Evolutionary conservation across 2,888 invertebrate species (phyloP), one percentile per base, ranked within the genome.

Genomic region (Thecocarcelia acutangulata): DNA sequence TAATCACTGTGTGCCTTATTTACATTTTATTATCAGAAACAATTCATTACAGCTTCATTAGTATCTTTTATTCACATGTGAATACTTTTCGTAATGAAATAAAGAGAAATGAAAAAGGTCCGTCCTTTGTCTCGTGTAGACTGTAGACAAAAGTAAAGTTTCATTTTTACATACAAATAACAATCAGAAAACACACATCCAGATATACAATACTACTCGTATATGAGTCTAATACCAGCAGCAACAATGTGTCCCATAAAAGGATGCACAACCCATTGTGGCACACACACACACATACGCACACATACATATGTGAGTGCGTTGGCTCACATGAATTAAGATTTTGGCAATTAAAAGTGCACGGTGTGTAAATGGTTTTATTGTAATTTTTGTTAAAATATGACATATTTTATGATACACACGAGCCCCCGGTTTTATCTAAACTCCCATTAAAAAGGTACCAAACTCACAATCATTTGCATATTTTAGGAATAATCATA

Each of bases 401-500:
- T 82, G 82, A 82, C 78, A 82, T 78, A 82, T 82, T 82, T 82
- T 82, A 82, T 78, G 74, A 69, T 44, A 82, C 82, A 75, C 82
- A 82, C 66, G 82, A 75, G 82, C 70, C 78, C 78, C 40, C 54
- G n/a, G 64, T 33, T 78, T 75, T 82, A 78, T 82, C 78, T 75
- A 54, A 70, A 70, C n/a, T 59, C 54, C 69, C 59, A 61, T 82
- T 82, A 78, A 50, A 42, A 68, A 44, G 63, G 54, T 44, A 61
- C 4, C 17, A 28, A 59, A 15, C 37, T 52, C 21, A 63, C 4
- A 66, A 21, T 63, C 58, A 78, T 82, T 78, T 70, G 66, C 78
- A 82, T 82, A 74, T 70, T 61, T 61, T 59, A 75, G 66, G 70
- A 78, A 82, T 78, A 82, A 78, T 59, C 73, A 69, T 74, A 56